A percentile compares a stretch with the other conserved stretches of the same genome.
phyloP scores from a whole-genome alignment of 2,888 invertebrate species.

The Amblyteles armatorius region DNA sequence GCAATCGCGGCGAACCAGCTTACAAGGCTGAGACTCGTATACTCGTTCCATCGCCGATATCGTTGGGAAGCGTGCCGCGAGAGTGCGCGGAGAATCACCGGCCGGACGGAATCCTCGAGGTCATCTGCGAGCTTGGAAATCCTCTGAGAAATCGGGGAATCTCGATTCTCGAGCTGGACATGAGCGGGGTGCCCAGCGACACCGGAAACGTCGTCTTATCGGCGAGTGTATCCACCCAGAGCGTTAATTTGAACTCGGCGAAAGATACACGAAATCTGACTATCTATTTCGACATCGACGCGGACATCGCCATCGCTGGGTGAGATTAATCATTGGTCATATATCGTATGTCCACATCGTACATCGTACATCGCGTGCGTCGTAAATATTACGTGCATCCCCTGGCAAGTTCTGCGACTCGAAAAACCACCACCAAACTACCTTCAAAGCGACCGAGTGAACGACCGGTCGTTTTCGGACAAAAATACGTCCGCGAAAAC shows the following conservation, averaged over 20 bases:
- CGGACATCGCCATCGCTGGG: slow-evolving; percentile 83
- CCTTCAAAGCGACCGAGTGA: too few species aligned
- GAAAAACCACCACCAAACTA: too few species aligned
- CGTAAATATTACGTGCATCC: too few species aligned
- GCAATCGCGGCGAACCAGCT: slow-evolving; percentile 72
- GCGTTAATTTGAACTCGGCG: slow-evolving; percentile 76
- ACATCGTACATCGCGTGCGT: too few species aligned
- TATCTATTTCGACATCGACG: slow-evolving; percentile 79
- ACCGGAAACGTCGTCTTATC: slow-evolving; percentile 73
- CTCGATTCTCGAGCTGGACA: slow-evolving; percentile 77
- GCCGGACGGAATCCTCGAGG: slow-evolving; percentile 68
- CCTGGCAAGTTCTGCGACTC: too few species aligned
- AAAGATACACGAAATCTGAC: slow-evolving; percentile 72
- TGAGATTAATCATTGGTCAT: slow-evolving; percentile 69
- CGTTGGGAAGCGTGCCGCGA: slow-evolving; percentile 63
- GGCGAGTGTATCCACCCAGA: slow-evolving; percentile 80
- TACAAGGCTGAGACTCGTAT: slow-evolving; percentile 69
- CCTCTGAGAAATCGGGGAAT: slow-evolving; percentile 73
- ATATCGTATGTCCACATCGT: background rate
- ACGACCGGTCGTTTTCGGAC: too few species aligned
- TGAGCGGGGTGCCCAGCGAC: slow-evolving; percentile 76
- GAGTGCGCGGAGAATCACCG: slow-evolving; percentile 68
- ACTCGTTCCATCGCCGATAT: slow-evolving; percentile 66
- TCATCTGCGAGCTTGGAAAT: slow-evolving; percentile 79
- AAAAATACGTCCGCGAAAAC: too few species aligned